phyloP scores from a whole-genome alignment of 2,888 invertebrate species.

The Tiphia femorata region DNA sequence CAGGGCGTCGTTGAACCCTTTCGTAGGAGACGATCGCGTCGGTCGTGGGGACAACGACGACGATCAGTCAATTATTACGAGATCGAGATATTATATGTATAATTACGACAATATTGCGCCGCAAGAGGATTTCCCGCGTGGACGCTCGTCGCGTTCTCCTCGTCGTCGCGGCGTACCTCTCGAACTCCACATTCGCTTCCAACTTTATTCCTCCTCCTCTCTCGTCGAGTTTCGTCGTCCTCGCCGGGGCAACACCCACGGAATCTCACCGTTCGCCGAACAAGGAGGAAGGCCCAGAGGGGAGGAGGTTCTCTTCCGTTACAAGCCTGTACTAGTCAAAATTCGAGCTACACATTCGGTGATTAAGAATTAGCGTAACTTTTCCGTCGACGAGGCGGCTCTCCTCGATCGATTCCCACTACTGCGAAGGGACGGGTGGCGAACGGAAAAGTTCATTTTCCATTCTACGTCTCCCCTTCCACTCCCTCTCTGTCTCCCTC shows the following conservation, averaged over 20 bases:
- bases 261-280: not conserved
- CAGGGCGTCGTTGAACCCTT: not conserved
- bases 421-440: too few species aligned
- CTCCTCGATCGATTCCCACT: too few species aligned
- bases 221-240: slow-evolving; percentile 2
- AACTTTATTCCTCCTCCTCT: slow-evolving; percentile 6
- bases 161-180: slow-evolving; percentile 1
- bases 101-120: slow-evolving; percentile 50
- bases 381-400: too few species aligned
- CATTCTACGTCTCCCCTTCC: slow-evolving; percentile 23
- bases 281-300: not conserved
- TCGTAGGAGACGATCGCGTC: too few species aligned
- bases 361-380: slow-evolving; percentile 20
- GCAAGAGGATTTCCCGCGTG: slow-evolving; percentile 8
- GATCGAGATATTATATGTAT: slow-evolving; percentile 41
- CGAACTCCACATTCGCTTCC: slow-evolving; percentile 5
- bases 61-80: slow-evolving; percentile 62
- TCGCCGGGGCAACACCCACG: not conserved
- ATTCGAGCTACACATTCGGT: slow-evolving; percentile 53
- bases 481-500: slow-evolving; percentile 6
- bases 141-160: not conserved
- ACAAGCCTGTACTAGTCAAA: slow-evolving; percentile 62
- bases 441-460: too few species aligned
- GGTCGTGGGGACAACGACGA: slow-evolving; percentile 42
- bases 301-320: not conserved